Conservation (phyloP, 2,888 invertebrate species). For the Scaptomyza caliginosa region DNA sequence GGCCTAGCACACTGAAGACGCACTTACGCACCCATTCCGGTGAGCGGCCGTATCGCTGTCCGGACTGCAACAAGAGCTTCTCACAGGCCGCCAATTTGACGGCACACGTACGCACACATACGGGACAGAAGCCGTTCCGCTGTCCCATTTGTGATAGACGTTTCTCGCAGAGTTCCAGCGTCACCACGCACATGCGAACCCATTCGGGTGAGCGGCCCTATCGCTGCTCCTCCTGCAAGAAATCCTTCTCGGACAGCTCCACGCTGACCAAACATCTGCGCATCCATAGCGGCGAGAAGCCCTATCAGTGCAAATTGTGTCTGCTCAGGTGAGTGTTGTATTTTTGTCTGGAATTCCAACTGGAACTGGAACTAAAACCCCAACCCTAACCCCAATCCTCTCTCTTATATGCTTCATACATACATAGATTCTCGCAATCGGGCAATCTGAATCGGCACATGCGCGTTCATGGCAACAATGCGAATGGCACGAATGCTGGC, state of each 20-base stretch:
- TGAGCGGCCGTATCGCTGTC: constrained; percentile 90
- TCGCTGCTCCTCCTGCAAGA: constrained; percentile 97
- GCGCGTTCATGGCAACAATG: constrained; percentile 94
- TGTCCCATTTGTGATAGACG: constrained; percentile 98
- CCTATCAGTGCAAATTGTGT: constrained; percentile 98
- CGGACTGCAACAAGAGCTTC: constrained; percentile 98
- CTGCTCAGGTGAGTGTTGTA: constrained; percentile 87
- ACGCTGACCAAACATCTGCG: constrained; percentile 97
- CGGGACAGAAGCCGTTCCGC: constrained; percentile 98
- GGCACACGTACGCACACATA: constrained; percentile 95
- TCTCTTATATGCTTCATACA: constrained; percentile 13
- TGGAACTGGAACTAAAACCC: constrained; percentile 34
- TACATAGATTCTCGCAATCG: constrained; percentile 94
- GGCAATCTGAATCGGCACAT: constrained; percentile 99
- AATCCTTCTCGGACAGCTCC: constrained; percentile 99
- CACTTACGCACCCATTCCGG: constrained; percentile 98
- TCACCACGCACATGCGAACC: constrained; percentile 99
- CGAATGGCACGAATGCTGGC: constrained; percentile 52
- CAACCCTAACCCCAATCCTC: constrained; percentile 7
- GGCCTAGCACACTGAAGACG: constrained; percentile 98
- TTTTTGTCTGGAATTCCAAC: constrained; percentile 7
- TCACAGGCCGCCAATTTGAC: constrained; percentile 99
- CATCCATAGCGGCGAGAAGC: constrained; percentile 93
- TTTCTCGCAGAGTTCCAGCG: constrained; percentile 97
- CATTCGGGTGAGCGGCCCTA: constrained; percentile 99